Conservation (phyloP, 2,888 invertebrate genomes). For the Sphaerophoria rueppellii region DNA sequence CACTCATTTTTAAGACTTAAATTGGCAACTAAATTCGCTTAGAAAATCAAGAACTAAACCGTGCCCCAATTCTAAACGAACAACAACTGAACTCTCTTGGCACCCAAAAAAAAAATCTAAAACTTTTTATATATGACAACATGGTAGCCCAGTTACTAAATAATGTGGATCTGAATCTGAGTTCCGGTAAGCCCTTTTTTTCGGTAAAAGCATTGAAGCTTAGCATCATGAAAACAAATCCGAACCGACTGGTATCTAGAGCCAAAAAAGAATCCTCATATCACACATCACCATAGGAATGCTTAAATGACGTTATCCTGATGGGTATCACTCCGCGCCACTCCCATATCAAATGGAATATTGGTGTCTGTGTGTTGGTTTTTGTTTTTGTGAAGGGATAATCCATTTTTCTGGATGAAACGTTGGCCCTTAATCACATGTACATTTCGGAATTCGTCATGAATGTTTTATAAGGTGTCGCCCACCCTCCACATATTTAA, state of each 20-base stretch:
- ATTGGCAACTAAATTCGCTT: too few species aligned
- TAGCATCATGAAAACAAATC: constrained; percentile 1
- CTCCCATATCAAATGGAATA: not conserved
- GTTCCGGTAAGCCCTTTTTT: not conserved
- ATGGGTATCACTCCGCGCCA: not conserved
- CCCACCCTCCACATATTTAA: constrained; percentile 34
- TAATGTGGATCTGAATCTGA: not conserved
- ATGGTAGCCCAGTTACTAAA: constrained; percentile 21
- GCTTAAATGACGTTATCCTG: not conserved
- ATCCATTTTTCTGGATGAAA: constrained; percentile 54
- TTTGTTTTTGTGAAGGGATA: constrained; percentile 15
- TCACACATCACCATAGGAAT: not conserved
- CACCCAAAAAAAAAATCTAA: not conserved
- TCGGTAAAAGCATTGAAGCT: constrained; percentile 16
- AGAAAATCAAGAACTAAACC: too few species aligned
- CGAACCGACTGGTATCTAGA: constrained; percentile 1
- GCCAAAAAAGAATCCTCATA: not conserved
- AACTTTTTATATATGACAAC: not conserved
- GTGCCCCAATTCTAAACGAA: not conserved
- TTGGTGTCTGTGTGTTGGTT: too few species aligned
- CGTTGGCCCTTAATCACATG: constrained; percentile 37
- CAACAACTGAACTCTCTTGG: not conserved
- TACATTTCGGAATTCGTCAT: constrained; percentile 66
- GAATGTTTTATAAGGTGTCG: constrained; percentile 68
- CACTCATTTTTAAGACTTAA: too few species aligned